phyloP scores from a whole-genome alignment of 53 echinoderm and acorn worm species.

The Patiria pectinifera region DNA sequence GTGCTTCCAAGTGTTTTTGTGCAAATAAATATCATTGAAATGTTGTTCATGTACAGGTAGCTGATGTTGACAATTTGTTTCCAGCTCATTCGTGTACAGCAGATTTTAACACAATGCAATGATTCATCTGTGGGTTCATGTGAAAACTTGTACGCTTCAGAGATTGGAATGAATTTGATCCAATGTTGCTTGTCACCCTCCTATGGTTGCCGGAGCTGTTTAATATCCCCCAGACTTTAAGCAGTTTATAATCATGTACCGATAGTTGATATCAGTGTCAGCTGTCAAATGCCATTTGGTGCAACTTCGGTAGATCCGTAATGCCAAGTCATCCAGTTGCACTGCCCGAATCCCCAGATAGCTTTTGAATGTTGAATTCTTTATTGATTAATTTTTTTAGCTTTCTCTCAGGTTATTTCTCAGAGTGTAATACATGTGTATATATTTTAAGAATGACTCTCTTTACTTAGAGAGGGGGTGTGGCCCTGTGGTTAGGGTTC shows the following conservation, averaged over 20 bases:
- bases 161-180: too few relatives aligned
- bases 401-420: background rate
- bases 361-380: background rate
- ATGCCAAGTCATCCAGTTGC: conserved; percentile 15
- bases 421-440: too few relatives aligned
- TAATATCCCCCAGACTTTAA: background rate
- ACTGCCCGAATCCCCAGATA: background rate
- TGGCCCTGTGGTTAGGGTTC: too few relatives aligned
- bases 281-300: background rate
- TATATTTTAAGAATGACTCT: too few relatives aligned
- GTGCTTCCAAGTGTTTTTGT: background rate
- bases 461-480: too few relatives aligned
- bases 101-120: background rate
- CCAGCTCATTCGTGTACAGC: background rate
- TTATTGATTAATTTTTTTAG: background rate
- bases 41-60: background rate
- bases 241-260: background rate
- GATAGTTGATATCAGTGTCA: background rate
- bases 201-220: background rate
- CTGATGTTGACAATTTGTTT: background rate
- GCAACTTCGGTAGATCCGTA: background rate
- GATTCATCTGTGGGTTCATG: background rate
- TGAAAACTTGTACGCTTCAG: too few relatives aligned
- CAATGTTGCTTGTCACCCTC: background rate
- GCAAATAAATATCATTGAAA: background rate